These are phyloP conservation scores for Heterochromis multidens DNA, from an alignment of 2,113 vertebrate species.

Conservation along the genomic window DNA sequence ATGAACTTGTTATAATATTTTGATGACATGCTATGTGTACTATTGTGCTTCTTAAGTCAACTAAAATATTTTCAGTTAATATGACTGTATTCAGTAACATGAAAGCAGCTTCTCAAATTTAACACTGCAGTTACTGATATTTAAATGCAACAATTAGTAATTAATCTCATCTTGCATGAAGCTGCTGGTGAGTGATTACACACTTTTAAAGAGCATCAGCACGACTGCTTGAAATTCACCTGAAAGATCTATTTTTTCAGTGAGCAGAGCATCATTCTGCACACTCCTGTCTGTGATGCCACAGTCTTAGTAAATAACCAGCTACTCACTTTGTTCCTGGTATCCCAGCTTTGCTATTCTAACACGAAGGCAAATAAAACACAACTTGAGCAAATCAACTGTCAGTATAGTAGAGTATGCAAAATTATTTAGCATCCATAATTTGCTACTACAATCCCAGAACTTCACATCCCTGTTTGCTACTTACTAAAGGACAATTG, in stretches of 20 bases:
- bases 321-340: fast-evolving
- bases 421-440: too few relatives aligned
- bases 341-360: not conserved
- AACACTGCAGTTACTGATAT: not conserved
- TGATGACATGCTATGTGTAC: fast-evolving
- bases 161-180: not conserved
- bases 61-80: not conserved
- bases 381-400: not conserved
- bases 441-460: too few relatives aligned
- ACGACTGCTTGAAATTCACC: not conserved
- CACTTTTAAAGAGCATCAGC: not conserved
- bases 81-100: not conserved
- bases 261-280: not conserved
- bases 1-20: not conserved
- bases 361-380: not conserved
- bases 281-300: not conserved
- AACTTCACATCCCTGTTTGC: too few relatives aligned
- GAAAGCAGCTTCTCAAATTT: not conserved
- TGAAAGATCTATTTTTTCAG: not conserved
- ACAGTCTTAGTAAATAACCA: not conserved
- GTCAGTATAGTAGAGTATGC: too few relatives aligned
- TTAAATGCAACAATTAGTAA: not conserved
- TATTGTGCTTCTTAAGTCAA: not conserved
- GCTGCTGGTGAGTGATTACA: not conserved
- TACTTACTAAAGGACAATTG: too few relatives aligned